Evolutionary conservation across 2,797 vertebrate genomes (phyloP).

Genomic region (Nyctalus aviator): DNA sequence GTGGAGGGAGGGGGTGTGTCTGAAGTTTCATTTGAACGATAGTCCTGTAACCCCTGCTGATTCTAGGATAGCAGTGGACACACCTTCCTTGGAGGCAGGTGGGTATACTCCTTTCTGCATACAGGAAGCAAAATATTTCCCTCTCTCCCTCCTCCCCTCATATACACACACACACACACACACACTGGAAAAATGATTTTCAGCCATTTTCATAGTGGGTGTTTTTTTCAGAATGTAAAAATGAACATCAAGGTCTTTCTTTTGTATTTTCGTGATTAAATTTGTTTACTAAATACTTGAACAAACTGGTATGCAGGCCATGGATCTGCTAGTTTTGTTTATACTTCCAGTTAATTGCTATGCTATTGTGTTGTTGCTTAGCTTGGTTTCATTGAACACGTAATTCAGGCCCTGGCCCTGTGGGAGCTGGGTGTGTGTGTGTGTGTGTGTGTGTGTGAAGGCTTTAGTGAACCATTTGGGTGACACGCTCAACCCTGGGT

Average conservation of each 20-base stretch:
- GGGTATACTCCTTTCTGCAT: neutral
- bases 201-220: neutral
- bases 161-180: neutral
- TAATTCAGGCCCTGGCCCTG: neutral
- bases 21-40: neutral
- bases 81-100: neutral
- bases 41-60: neutral
- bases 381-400: slow-evolving; percentile 11
- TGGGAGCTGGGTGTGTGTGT: neutral
- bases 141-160: rapidly evolving
- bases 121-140: neutral
- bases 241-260: neutral
- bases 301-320: neutral
- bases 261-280: slow-evolving; percentile 14
- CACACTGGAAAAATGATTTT: neutral
- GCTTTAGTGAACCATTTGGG: neutral
- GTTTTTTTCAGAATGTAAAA: neutral
- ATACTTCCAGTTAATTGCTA: neutral
- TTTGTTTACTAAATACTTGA: slow-evolving; percentile 20
- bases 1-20: neutral
- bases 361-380: slow-evolving; percentile 29
- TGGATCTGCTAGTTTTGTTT: neutral
- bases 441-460: neutral
- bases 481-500: neutral
- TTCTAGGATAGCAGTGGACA: neutral